A percentile compares a stretch with the other conserved stretches of the same genome.
Evolutionary conservation across 2,797 vertebrate species (phyloP).

Genomic region (Sparidentex hasta): DNA sequence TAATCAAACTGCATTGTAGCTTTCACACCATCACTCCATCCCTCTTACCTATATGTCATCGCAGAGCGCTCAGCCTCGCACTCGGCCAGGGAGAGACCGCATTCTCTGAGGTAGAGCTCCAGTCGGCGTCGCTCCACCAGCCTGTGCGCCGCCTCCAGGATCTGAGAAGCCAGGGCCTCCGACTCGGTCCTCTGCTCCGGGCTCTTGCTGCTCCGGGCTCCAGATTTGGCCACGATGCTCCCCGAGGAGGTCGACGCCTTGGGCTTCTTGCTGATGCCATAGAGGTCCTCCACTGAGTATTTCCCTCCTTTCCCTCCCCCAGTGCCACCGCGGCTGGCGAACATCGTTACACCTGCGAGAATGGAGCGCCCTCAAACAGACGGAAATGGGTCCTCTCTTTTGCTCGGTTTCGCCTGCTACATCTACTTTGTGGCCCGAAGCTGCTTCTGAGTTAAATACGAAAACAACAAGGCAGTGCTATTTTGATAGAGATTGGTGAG

Average conservation of each 20-base stretch:
- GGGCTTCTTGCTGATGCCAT: constrained; percentile 88
- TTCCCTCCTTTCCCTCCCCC: constrained; percentile 85
- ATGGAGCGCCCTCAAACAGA: constrained; percentile 43
- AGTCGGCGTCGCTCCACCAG: constrained; percentile 83
- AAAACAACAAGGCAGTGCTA: constrained; percentile 73
- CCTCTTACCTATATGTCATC: constrained; percentile 88
- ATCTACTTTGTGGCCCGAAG: constrained; percentile 49
- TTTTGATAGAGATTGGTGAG: constrained; percentile 68
- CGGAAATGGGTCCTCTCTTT: constrained; percentile 34
- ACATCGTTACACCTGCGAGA: constrained; percentile 77
- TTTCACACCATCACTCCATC: not conserved
- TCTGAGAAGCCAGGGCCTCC: constrained; percentile 81
- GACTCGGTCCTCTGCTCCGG: constrained; percentile 75
- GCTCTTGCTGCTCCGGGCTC: constrained; percentile 65
- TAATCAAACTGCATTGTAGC: not conserved
- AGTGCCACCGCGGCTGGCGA: constrained; percentile 80
- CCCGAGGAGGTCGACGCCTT: constrained; percentile 79
- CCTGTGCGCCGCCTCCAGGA: constrained; percentile 82
- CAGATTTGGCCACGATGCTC: constrained; percentile 68
- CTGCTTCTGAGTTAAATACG: constrained; percentile 47
- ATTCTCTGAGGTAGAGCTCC: constrained; percentile 86
- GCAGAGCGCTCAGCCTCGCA: constrained; percentile 77
- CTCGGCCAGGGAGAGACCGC: constrained; percentile 80
- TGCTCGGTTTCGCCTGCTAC: constrained; percentile 46
- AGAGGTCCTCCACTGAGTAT: constrained; percentile 88